Conservation (phyloP, 2,113 vertebrate species). For the Ornithorhynchus anatinus region DNA sequence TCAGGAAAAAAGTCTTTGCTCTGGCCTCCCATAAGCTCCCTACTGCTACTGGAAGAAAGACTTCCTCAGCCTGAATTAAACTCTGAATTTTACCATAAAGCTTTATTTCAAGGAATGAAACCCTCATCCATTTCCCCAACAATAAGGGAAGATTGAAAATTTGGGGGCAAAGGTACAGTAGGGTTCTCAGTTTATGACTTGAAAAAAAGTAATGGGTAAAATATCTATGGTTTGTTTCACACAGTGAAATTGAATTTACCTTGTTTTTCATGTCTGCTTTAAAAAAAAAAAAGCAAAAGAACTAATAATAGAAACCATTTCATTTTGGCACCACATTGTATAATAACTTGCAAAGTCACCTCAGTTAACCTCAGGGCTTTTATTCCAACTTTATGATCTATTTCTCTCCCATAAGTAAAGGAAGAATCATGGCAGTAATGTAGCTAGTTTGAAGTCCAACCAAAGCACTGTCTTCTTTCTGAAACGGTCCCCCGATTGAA, state of each 20-base stretch:
- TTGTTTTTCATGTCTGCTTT: background rate
- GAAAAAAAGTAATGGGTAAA: background rate
- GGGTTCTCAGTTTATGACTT: no score
- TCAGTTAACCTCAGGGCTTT: background rate
- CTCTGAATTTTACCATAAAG: no score
- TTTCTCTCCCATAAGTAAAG: background rate
- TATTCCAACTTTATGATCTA: background rate
- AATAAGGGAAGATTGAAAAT: background rate
- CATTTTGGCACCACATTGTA: background rate
- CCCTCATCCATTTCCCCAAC: background rate
- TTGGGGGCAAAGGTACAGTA: background rate
- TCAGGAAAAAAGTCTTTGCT: no score
- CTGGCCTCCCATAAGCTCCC: no score
- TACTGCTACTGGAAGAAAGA: no score
- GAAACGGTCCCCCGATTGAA: background rate
- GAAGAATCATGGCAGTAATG: background rate
- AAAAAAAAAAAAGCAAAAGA: constrained; percentile 1
- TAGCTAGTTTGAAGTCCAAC: background rate
- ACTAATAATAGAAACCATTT: background rate
- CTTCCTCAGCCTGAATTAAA: no score
- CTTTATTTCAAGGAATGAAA: background rate
- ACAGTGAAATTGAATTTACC: background rate
- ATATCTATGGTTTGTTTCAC: background rate
- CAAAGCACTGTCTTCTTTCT: background rate
- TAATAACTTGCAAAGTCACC: background rate